Evolutionary conservation across 2,113 vertebrate genomes (phyloP), one percentile per base, ranked within the genome.

Genomic region (Amia ocellicauda): DNA sequence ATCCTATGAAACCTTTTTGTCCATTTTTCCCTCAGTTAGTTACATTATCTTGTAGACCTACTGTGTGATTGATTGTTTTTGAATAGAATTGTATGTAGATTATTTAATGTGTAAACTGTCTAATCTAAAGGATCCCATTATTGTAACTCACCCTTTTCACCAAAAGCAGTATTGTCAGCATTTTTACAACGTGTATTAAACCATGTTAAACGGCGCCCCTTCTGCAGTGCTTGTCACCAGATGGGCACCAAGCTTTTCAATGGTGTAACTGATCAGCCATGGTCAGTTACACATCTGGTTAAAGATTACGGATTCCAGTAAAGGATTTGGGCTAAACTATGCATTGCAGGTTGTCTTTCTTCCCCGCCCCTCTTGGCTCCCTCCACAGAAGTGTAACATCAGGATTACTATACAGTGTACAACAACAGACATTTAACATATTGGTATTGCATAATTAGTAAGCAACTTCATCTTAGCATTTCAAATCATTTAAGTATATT

Each of bases 91-190:
- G 43, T 58, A 55, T 29, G 28, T 51, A 27, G 45, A 41, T 53
- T 55, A 60, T 60, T 60, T 66, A 64, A 60, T 51, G 10, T 55
- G 54, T 22, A n/a, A 50, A 16, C 56, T 26, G 17, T 66, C 19
- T 10, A 47, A 31, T 61, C 68, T 57, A 40, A 55, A 63, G 66
- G 27, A 36, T 36, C 17, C 20, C 13, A 26, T 29, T 16, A 17
- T 3, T 61, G 23, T 23, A 16, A 16, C 28, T 17, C n/a, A 41
- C 28, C 59, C 9, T 24, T 10, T 23, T 26, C 42, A 49, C 41
- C 17, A 10, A 41, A 22, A 58, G 13, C 28, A 22, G 19, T 45
- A 53, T n/a, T 17, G 26, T n/a, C 27, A 7, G 28, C 2, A 19
- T 31, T 47, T 23, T 16, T 49, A 54, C 9, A 22, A 4, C 56